These are phyloP conservation scores for Drepana falcataria DNA, from an alignment of 2,888 invertebrate species.

Conservation along the genomic window DNA sequence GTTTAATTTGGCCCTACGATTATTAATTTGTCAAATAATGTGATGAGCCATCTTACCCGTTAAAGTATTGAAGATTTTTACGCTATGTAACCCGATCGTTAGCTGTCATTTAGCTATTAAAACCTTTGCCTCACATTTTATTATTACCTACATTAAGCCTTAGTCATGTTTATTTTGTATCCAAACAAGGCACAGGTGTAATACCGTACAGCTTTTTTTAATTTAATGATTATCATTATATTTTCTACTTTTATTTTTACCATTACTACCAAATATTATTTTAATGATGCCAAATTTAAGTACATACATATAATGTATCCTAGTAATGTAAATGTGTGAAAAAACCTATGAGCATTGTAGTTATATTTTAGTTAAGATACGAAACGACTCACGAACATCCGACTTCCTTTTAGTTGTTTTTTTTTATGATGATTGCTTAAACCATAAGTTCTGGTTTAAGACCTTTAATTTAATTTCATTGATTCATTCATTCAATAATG, in stretches of 20 bases:
- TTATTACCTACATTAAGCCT: no score
- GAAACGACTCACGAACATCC: slow-evolving; percentile 66
- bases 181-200: no score
- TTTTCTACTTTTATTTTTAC: background rate
- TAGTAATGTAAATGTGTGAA: slow-evolving; percentile 37
- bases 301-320: slow-evolving; percentile 13
- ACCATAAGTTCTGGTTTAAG: no score
- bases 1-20: slow-evolving; percentile 22
- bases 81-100: slow-evolving; percentile 16
- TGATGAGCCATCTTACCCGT: slow-evolving; percentile 13
- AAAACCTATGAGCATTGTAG: slow-evolving; percentile 59
- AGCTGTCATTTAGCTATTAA: no score
- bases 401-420: slow-evolving; percentile 54
- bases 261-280: slow-evolving; percentile 8
- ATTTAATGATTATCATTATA: no score
- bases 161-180: no score
- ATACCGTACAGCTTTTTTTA: no score
- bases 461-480: no score
- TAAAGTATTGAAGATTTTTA: background rate
- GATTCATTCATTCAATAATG: background rate
- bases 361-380: slow-evolving; percentile 43
- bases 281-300: slow-evolving; percentile 9
- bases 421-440: background rate
- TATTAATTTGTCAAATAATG: slow-evolving; percentile 30
- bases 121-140: no score